Evolutionary conservation across 2,113 vertebrate genomes (phyloP), one percentile per base, ranked within the genome.

Genomic region (Chiloscyllium plagiosum): DNA sequence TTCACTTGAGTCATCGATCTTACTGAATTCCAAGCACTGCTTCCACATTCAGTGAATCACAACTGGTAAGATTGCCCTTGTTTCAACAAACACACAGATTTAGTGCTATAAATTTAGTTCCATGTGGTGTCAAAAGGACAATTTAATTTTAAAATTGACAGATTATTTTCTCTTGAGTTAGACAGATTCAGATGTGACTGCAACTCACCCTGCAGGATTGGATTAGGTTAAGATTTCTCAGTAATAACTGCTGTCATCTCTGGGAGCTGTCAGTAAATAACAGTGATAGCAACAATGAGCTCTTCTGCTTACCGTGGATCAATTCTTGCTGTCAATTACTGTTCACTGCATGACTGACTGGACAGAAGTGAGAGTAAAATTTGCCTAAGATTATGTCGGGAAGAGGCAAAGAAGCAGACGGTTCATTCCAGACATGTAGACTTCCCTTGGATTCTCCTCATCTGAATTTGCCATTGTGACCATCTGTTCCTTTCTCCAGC

Each of bases 41-140:
- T 89, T 61, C 22, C 22, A 47, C 20, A 86, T 86, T 86, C 24
- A 61, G 13, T 56, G 50, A 90, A 29, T 13, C 87, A 61, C 3
- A 33, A 90, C 52, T 61, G 52, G 61, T 90, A 56, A 90, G 13
- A 26, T 12, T 90, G 87, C 29, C 33, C 56, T 65, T 65, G 29
- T 61, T 90, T 61, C 87, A 90, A 17, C 52, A 33, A 33, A 29
- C 61, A 29, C 15, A n/a, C n/a, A 13, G 52, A 4, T 61, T 65
- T 65, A 4, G 5, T 90, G 52, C 29, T 90, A 33, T 65, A 33
- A 61, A 33, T 90, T 33, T 33, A 90, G 87, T 33, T 90, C 29
- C 87, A 90, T 61, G 24, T 13, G 17, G 52, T 61, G 52, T 90
- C 87, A 90, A 90, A 56, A 90, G 87, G 87, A 56, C 87, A 90